Evolutionary conservation across 2,113 vertebrate species (phyloP).

Genomic region (Machaerirhynchus nigripectus): DNA sequence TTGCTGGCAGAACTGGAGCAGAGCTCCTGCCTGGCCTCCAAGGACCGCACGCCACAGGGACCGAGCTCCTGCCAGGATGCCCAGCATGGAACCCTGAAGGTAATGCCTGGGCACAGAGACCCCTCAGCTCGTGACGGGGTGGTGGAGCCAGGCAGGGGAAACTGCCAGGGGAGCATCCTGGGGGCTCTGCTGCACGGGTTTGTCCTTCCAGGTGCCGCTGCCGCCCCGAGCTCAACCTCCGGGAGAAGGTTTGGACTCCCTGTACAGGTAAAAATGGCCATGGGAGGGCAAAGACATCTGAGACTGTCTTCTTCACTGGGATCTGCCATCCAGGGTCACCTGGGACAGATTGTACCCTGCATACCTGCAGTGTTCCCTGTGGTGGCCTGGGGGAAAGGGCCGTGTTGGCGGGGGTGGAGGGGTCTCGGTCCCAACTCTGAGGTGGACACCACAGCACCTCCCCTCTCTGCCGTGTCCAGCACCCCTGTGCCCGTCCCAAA

Average conservation of each 20-base stretch:
- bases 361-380: not conserved
- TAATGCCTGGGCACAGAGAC: not conserved
- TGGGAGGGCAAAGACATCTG: not conserved
- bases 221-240: not conserved
- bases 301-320: too few relatives aligned
- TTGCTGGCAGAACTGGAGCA: slow-evolving; percentile 72
- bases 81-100: not conserved
- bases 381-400: not conserved
- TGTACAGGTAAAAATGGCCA: slow-evolving; percentile 58
- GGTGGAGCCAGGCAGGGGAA: not conserved
- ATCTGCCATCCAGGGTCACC: accelerated
- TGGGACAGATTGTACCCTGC: accelerated
- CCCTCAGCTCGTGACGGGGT: accelerated
- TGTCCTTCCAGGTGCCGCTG: slow-evolving; percentile 43
- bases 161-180: not conserved
- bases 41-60: not conserved
- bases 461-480: not conserved
- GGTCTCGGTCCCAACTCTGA: accelerated
- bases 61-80: not conserved
- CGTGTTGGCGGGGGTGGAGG: not conserved
- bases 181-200: not conserved
- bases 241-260: not conserved
- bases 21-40: not conserved
- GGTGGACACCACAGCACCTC: not conserved
- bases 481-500: not conserved